Conservation (phyloP, 53 echinoderm and acorn worm genomes). For the Crossaster papposus region DNA sequence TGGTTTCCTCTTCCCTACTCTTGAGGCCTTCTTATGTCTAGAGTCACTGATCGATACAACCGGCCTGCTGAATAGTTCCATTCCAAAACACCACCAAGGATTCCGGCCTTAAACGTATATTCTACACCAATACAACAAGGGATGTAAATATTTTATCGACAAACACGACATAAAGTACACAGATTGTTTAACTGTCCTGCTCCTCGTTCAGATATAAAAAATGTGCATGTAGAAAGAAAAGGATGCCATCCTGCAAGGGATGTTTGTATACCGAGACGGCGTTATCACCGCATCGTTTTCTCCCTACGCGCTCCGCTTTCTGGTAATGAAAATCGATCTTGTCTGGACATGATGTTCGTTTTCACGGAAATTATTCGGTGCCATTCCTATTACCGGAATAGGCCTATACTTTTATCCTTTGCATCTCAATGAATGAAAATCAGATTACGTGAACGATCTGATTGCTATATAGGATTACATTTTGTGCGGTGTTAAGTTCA, state of each 20-base stretch:
- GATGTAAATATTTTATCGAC: background rate
- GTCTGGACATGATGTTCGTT: slow-evolving; percentile 1
- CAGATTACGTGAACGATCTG: background rate
- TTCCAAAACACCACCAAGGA: background rate
- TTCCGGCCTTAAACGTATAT: background rate
- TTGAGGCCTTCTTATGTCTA: background rate
- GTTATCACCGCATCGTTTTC: background rate
- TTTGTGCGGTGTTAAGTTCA: background rate
- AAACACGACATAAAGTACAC: background rate
- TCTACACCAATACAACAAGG: background rate
- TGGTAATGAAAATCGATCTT: slow-evolving; percentile 8
- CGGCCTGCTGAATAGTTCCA: background rate
- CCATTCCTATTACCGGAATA: background rate
- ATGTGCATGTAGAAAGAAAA: background rate
- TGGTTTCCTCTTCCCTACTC: background rate
- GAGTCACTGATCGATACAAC: background rate
- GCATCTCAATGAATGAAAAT: background rate
- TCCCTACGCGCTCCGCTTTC: background rate
- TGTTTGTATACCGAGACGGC: background rate
- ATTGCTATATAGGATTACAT: background rate
- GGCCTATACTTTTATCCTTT: background rate
- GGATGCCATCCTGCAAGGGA: background rate
- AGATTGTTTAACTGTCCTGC: background rate
- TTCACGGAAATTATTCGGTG: background rate
- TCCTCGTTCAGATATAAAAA: background rate